A percentile compares a stretch with the other conserved stretches of the same genome.
Conservation (phyloP, 2,888 invertebrate genomes). For the Hofmannophila pseudospretella region DNA sequence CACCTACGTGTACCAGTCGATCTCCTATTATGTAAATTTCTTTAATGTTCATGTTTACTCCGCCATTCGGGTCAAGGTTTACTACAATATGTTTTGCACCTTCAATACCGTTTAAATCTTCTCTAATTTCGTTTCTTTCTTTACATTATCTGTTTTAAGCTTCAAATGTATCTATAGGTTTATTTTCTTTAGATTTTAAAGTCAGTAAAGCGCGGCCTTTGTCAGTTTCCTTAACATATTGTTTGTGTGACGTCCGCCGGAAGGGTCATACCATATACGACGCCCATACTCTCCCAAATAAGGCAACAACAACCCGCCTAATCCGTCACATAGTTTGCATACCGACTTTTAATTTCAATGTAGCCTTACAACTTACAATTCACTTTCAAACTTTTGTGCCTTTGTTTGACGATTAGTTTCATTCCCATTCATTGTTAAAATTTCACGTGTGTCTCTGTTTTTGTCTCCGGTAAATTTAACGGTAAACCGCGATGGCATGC, state of each 20-base stretch:
- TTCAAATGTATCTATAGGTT: neutral
- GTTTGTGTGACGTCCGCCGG: constrained; percentile 46
- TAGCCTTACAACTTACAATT: constrained; percentile 18
- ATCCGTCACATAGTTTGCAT: constrained; percentile 37
- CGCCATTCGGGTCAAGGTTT: constrained; percentile 41
- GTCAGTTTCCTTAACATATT: constrained; percentile 22
- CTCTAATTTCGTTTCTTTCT: constrained; percentile 7
- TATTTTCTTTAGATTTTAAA: constrained; percentile 18
- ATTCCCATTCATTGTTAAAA: constrained; percentile 22
- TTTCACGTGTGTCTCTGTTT: constrained; percentile 15
- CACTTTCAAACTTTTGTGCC: constrained; percentile 33
- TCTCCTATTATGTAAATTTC: constrained; percentile 32
- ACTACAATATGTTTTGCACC: constrained; percentile 20
- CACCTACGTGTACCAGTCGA: constrained; percentile 12
- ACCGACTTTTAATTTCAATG: constrained; percentile 36
- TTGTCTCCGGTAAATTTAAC: constrained; percentile 33
- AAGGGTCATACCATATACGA: constrained; percentile 45
- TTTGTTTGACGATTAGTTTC: constrained; percentile 14
- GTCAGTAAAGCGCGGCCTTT: constrained; percentile 2
- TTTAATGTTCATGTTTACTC: constrained; percentile 23
- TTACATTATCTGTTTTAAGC: constrained; percentile 5
- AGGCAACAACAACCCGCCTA: constrained; percentile 37
- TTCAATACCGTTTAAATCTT: constrained; percentile 10
- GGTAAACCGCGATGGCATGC: constrained; percentile 12
- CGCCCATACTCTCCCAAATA: constrained; percentile 36